phyloP scores from a whole-genome alignment of 2,113 vertebrate genomes.

The Alligator mississippiensis region DNA sequence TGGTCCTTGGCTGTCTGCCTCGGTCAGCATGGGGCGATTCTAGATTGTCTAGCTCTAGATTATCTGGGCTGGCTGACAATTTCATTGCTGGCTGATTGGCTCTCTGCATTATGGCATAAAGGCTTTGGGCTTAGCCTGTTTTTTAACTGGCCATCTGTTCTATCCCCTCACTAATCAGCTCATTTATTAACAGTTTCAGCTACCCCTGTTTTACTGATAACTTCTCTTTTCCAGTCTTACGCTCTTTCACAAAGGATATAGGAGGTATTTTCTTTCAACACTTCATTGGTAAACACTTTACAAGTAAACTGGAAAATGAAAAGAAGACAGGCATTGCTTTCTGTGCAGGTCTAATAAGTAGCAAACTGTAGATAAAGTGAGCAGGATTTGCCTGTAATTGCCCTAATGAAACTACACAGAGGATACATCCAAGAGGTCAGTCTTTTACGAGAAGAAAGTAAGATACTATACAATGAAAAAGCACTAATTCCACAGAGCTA shows the following conservation, averaged over 20 bases:
- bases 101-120: neutral
- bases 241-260: neutral
- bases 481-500: neutral
- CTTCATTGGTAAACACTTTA: neutral
- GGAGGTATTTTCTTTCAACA: neutral
- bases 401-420: neutral
- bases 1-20: neutral
- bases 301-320: neutral
- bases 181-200: slow-evolving; percentile 46
- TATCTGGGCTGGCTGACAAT: neutral
- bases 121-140: neutral
- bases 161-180: neutral
- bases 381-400: neutral
- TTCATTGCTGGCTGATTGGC: neutral
- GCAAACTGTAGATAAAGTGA: neutral
- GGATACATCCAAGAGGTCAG: neutral
- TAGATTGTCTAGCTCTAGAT: neutral
- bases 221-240: neutral
- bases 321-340: neutral
- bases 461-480: neutral
- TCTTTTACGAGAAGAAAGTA: neutral
- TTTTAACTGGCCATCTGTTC: slow-evolving; percentile 3
- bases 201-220: slow-evolving; percentile 9
- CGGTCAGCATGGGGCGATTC: rapidly evolving
- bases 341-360: neutral